Evolutionary conservation across 2,797 vertebrate genomes (phyloP).

Genomic region (Tympanoctomys barrerae): DNA sequence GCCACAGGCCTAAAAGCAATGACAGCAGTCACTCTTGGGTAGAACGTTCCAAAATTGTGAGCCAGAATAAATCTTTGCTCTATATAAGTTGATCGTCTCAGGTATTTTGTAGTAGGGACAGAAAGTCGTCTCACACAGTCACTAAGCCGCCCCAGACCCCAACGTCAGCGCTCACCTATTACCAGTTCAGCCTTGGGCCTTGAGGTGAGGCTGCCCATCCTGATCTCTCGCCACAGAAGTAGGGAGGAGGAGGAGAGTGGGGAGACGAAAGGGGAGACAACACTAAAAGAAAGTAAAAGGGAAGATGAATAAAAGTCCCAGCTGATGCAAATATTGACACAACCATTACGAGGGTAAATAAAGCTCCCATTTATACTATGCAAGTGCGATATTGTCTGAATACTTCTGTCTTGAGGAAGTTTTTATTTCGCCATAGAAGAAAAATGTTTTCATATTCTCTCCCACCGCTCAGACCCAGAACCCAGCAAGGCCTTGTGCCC

Average conservation of each 20-base stretch:
- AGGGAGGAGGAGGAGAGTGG: neutral
- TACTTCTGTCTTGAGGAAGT: constrained; percentile 88
- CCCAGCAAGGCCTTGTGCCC: constrained; percentile 90
- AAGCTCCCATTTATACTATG: constrained; percentile 86
- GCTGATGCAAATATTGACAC: constrained; percentile 87
- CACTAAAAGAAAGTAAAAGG: neutral
- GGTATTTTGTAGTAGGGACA: neutral
- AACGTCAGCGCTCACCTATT: accelerated
- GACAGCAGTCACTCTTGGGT: neutral
- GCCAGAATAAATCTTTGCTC: neutral
- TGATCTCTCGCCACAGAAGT: neutral
- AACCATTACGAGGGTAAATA: constrained; percentile 86
- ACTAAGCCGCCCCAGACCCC: neutral
- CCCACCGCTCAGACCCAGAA: constrained; percentile 87
- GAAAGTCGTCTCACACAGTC: neutral
- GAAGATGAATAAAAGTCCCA: constrained; percentile 75
- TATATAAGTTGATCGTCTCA: neutral
- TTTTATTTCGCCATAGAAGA: constrained; percentile 89
- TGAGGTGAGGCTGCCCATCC: neutral
- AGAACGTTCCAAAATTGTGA: neutral
- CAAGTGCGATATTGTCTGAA: constrained; percentile 83
- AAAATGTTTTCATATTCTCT: constrained; percentile 91
- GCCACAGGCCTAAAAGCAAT: neutral
- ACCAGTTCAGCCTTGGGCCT: neutral
- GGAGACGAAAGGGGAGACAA: constrained; percentile 54